Evolutionary conservation across 92 coral and sea anemone species (phyloP), one percentile per base, ranked within the genome.

Genomic region (Muricea muricata): DNA sequence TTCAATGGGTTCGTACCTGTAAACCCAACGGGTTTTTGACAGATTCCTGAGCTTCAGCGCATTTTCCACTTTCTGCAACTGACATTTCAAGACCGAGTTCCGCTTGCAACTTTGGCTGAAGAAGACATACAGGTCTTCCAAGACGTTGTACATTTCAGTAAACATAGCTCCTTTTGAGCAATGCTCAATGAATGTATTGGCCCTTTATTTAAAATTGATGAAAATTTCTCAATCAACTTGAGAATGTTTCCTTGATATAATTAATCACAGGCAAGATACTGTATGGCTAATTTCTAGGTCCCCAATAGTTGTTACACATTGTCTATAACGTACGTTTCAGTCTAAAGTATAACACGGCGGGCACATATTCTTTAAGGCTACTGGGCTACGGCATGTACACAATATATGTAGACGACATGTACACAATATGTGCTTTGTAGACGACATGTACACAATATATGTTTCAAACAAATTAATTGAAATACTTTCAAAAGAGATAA

Each of bases 101-200:
- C 78, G 78, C 26, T 71, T 41, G 32, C 78, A 71, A 29, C 54
- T 71, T 71, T 34, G n/a, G 32, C 78, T 71, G 50, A 71, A 71
- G 54, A 71, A 71, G 8, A 71, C 78, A 56, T n/a, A 71, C 78
- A 71, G 50, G 37, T 71, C 52, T 45, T 71, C 52, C 50, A 71
- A 45, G 50, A 14, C 13, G 48, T 34, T 23, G 18, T 71, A 18
- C 54, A 12, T 45, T 15, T 71, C 31, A 39, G 41, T 12, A 46
- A 31, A 17, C 74, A 67, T 4, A 7, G 39, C 41, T 33, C 3
- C 40, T 26, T 31, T 31, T 29, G 74, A 31, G 33, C 39, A 67
- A 4, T 67, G 42, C 21, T 26, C 39, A 29, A 26, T 50, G 58
- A 50, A 50, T 50, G 58, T 50, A 50, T 50, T 50, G 58, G 58